Percentiles rank a stretch among this genome's conserved stretches.
These are phyloP conservation scores for Cosmia pyralina DNA, from an alignment of 2,888 invertebrate genomes.

Conservation along the genomic window DNA sequence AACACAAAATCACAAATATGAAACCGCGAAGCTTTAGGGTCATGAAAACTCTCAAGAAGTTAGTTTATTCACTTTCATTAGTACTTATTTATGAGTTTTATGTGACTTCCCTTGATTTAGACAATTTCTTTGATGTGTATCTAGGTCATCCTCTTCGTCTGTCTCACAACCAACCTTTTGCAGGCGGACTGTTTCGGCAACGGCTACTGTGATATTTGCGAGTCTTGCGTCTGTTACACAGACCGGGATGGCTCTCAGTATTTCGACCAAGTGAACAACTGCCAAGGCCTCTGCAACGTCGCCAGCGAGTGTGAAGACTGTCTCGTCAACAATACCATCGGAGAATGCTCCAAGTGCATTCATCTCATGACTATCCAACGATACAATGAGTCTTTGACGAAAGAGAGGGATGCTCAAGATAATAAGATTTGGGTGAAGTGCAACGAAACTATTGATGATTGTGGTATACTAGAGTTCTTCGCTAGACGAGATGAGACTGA, in stretches of 20 bases:
- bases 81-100: neutral
- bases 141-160: neutral
- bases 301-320: slow-evolving; percentile 76
- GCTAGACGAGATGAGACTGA: slow-evolving; percentile 71
- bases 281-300: slow-evolving; percentile 79
- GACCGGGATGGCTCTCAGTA: slow-evolving; percentile 80
- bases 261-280: slow-evolving; percentile 76
- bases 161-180: slow-evolving; percentile 21
- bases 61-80: neutral
- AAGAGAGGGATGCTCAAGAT: slow-evolving; percentile 64
- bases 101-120: neutral
- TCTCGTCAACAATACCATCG: slow-evolving; percentile 66
- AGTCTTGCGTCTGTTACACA: slow-evolving; percentile 77
- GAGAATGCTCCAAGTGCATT: slow-evolving; percentile 63
- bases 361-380: slow-evolving; percentile 44
- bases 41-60: neutral
- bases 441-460: slow-evolving; percentile 68
- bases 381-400: slow-evolving; percentile 67
- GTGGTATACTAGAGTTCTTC: slow-evolving; percentile 70
- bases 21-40: neutral
- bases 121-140: neutral
- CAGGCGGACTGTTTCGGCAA: slow-evolving; percentile 78
- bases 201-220: slow-evolving; percentile 78
- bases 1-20: neutral
- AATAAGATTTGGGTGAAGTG: slow-evolving; percentile 80